Percentiles rank a stretch among this genome's conserved stretches.
Conservation (phyloP, 2,113 vertebrate species). For the Uropsilus gracilis region DNA sequence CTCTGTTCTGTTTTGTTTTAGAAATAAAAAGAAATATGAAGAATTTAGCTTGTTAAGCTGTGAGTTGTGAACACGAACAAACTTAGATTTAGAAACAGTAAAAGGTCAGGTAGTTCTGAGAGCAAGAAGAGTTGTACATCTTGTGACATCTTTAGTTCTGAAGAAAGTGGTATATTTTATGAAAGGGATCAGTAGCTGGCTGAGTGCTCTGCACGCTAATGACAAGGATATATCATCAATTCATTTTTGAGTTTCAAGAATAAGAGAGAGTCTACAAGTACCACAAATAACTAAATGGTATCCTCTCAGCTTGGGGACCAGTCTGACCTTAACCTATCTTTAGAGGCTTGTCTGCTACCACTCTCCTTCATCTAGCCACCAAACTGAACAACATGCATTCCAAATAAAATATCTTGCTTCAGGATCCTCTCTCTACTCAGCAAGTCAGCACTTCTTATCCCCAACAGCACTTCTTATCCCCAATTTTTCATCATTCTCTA, state of each 20-base stretch:
- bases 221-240: not conserved
- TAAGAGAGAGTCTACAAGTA: not conserved
- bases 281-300: not conserved
- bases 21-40: not conserved
- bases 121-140: not conserved
- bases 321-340: not conserved
- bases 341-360: not conserved
- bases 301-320: not conserved
- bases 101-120: not conserved
- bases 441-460: not conserved
- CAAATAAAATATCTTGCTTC: not conserved
- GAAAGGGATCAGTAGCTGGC: not conserved
- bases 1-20: not conserved
- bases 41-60: not conserved
- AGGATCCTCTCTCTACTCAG: not conserved
- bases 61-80: not conserved
- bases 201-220: not conserved
- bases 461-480: not conserved
- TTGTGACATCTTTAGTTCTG: not conserved
- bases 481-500: not conserved
- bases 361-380: not conserved
- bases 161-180: not conserved
- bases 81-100: not conserved
- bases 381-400: not conserved
- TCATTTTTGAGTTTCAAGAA: constrained; percentile 27